Evolutionary conservation across 2,797 vertebrate genomes (phyloP).

Genomic region (Vultur gryphus): DNA sequence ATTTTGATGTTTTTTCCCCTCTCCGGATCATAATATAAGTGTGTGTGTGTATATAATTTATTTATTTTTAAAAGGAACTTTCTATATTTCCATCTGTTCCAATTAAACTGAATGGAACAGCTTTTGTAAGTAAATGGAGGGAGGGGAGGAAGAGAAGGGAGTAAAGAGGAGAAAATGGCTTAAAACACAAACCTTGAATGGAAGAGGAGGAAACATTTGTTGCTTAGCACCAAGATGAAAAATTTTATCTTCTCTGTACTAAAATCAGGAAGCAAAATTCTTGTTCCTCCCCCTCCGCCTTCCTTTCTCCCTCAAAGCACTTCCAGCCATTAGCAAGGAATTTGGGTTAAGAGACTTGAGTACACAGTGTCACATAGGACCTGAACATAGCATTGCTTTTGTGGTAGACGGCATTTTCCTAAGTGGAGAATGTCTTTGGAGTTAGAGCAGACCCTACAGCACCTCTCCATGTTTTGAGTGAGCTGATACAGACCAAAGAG

Average conservation of each 20-base stretch:
- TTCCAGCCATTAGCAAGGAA: neutral
- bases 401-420: neutral
- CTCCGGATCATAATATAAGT: neutral
- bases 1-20: neutral
- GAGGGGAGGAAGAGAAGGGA: conserved; percentile 37
- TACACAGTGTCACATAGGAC: neutral
- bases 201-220: neutral
- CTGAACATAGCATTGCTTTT: neutral
- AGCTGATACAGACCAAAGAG: neutral
- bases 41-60: conserved; percentile 41
- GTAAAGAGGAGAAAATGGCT: neutral
- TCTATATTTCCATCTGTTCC: conserved; percentile 74
- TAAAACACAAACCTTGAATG: conserved; percentile 40
- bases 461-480: neutral
- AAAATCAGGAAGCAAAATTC: neutral
- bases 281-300: neutral
- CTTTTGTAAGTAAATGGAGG: conserved; percentile 65
- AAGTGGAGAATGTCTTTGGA: neutral
- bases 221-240: conserved; percentile 26
- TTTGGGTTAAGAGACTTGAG: neutral
- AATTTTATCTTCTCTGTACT: neutral
- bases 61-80: conserved; percentile 74
- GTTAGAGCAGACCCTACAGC: neutral
- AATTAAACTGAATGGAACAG: conserved; percentile 75
- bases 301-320: neutral